phyloP scores from a whole-genome alignment of 2,888 invertebrate genomes.

The Ecdyonurus torrentis region DNA sequence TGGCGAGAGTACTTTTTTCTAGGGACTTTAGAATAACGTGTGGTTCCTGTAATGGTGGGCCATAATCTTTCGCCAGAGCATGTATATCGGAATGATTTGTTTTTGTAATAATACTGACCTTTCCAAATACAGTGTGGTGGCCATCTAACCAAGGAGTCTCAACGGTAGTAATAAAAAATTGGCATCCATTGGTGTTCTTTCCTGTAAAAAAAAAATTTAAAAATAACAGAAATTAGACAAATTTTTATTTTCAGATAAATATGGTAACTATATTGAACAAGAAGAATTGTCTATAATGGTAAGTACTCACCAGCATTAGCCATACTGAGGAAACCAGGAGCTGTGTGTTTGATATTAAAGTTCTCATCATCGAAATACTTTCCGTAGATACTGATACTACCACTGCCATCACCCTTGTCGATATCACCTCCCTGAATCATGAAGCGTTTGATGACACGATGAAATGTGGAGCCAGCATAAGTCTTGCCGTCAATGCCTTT shows the following conservation, averaged over 20 bases:
- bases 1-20: too few relatives aligned
- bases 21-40: too few relatives aligned
- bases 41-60: too few relatives aligned
- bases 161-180: conserved; percentile 84
- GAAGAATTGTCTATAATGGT: too few relatives aligned
- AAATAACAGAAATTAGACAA: conserved; percentile 3
- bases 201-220: conserved; percentile 29
- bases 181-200: conserved; percentile 83
- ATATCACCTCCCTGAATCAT: conserved; percentile 90
- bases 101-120: too few relatives aligned
- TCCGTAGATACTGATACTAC: conserved; percentile 74
- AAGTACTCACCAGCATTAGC: conserved; percentile 57
- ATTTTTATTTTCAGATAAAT: conserved; percentile 5
- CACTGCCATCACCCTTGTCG: conserved; percentile 60
- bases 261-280: neutral
- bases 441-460: conserved; percentile 73
- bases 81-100: too few relatives aligned
- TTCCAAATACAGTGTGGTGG: conserved; percentile 78
- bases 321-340: conserved; percentile 80
- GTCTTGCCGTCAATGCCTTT: conserved; percentile 56
- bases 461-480: conserved; percentile 65
- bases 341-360: conserved; percentile 58
- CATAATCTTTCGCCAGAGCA: too few relatives aligned
- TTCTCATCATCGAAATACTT: conserved; percentile 75
- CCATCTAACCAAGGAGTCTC: conserved; percentile 80